A percentile compares a stretch with the other conserved stretches of the same genome.
Evolutionary conservation across 2,113 vertebrate species (phyloP).

Genomic region (Campylorhamphus procurvoides): DNA sequence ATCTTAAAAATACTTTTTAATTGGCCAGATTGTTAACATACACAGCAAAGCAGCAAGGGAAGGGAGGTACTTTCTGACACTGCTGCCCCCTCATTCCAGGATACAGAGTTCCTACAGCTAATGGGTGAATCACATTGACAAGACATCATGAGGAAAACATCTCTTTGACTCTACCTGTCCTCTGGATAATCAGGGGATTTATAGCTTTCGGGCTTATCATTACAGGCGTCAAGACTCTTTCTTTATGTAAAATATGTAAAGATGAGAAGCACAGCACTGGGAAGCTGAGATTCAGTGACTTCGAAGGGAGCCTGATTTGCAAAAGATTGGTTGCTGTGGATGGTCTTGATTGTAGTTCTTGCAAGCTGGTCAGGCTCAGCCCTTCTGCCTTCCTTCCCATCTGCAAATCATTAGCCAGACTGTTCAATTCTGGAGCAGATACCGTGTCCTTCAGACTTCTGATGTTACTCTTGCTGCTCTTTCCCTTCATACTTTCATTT

Average conservation of each 20-base stretch:
- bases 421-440: constrained; percentile 24
- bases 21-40: constrained; percentile 51
- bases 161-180: neutral
- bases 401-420: constrained; percentile 28
- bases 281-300: neutral
- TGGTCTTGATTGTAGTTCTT: constrained; percentile 4
- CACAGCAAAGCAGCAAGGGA: neutral
- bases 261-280: constrained; percentile 3
- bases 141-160: neutral
- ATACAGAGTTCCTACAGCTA: neutral
- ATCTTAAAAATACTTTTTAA: constrained; percentile 61
- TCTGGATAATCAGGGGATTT: constrained; percentile 23
- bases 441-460: constrained; percentile 40
- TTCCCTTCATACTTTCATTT: neutral
- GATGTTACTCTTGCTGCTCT: constrained; percentile 25
- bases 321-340: constrained; percentile 14
- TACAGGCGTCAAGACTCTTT: neutral
- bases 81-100: neutral
- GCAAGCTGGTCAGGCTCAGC: neutral
- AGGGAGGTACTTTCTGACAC: constrained; percentile 10
- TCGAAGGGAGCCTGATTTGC: neutral
- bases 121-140: neutral
- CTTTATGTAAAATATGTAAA: neutral
- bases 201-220: constrained; percentile 1
- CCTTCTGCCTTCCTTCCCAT: neutral